A percentile compares a stretch with the other conserved stretches of the same genome.
Conservation (phyloP, 2,797 vertebrate species). For the Micropoecilia bifurca region DNA sequence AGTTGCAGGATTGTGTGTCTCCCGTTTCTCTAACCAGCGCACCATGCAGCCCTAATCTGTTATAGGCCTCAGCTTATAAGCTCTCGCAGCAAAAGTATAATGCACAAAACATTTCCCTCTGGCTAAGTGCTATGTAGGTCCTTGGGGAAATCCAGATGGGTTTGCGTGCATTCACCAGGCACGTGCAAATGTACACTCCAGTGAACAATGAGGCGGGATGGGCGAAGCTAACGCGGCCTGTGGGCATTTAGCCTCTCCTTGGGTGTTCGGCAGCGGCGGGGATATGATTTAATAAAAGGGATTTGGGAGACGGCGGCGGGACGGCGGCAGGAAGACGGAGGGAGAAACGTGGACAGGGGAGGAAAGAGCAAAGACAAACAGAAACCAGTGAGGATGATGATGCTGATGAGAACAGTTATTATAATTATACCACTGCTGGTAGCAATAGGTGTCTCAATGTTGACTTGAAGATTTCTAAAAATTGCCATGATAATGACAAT, state of each 20-base stretch:
- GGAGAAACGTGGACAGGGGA: slow-evolving; percentile 9
- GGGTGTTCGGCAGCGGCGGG: slow-evolving; percentile 57
- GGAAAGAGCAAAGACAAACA: slow-evolving; percentile 19
- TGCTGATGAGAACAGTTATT: slow-evolving; percentile 5
- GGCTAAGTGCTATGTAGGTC: slow-evolving; percentile 63
- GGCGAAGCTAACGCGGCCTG: slow-evolving; percentile 58
- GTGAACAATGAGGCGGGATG: slow-evolving; percentile 56
- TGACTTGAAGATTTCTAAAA: slow-evolving; percentile 18
- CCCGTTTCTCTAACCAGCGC: slow-evolving; percentile 53
- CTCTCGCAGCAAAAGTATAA: slow-evolving; percentile 51
- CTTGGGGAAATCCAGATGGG: slow-evolving; percentile 71
- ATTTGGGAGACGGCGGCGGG: slow-evolving; percentile 54
- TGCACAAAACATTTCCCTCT: slow-evolving; percentile 54
- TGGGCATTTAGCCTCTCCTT: slow-evolving; percentile 58
- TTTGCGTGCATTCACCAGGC: slow-evolving; percentile 28
- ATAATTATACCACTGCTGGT: not conserved
- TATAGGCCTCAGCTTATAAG: slow-evolving; percentile 60
- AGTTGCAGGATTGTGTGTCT: slow-evolving; percentile 56
- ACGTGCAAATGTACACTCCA: slow-evolving; percentile 25
- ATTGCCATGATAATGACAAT: not conserved
- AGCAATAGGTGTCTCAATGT: slow-evolving; percentile 9
- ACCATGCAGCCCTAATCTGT: slow-evolving; percentile 67
- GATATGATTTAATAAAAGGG: slow-evolving; percentile 74
- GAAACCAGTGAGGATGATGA: not conserved
- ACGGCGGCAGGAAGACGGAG: slow-evolving; percentile 17